phyloP scores from a whole-genome alignment of 2,797 vertebrate species.

The Staurois parvus region DNA sequence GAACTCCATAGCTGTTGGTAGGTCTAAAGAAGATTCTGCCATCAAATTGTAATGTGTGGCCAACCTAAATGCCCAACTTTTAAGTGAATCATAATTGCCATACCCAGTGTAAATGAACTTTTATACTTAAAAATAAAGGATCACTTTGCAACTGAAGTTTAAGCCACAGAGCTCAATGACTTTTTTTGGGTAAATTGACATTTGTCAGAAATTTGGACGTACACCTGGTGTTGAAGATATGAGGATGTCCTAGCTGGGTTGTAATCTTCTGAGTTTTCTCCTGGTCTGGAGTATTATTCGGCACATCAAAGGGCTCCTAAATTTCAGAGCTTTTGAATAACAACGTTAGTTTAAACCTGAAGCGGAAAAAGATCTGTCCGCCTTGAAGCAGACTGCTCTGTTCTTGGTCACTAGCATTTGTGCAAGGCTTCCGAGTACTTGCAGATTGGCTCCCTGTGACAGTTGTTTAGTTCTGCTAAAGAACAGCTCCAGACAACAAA shows the following conservation, averaged over 20 bases:
- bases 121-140: no score
- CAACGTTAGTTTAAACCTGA: neutral
- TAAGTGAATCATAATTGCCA: no score
- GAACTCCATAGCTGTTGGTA: no score
- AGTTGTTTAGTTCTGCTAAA: constrained; percentile 12
- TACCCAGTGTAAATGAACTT: no score
- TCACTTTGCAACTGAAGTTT: no score
- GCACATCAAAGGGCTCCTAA: neutral
- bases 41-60: no score
- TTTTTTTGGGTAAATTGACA: neutral
- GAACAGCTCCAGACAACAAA: neutral
- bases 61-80: no score
- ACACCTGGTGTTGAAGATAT: neutral
- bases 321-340: constrained; percentile 1
- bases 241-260: neutral
- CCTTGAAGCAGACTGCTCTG: constrained; percentile 16
- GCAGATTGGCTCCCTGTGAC: neutral
- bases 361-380: constrained; percentile 13
- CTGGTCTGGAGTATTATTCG: neutral
- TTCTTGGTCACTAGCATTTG: constrained; percentile 25
- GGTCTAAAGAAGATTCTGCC: no score
- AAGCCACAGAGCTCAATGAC: no score
- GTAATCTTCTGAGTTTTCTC: neutral
- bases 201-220: neutral
- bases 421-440: constrained; percentile 21